phyloP scores from a whole-genome alignment of 2,888 invertebrate genomes.

The Zaprionus obscuricornis region DNA sequence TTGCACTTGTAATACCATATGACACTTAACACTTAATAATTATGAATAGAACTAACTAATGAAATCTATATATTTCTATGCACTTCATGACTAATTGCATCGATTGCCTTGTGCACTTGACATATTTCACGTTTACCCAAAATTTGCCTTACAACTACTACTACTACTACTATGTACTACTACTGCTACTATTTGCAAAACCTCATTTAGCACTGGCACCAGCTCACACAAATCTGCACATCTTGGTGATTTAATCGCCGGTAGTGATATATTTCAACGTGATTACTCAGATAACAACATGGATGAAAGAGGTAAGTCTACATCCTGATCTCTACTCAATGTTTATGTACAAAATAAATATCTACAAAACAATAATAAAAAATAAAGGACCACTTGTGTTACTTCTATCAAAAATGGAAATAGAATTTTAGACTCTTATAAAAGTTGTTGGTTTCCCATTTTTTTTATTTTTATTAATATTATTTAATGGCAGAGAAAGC shows the following conservation, averaged over 20 bases:
- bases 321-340: no score
- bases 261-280: conserved; percentile 78
- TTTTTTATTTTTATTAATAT: no score
- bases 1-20: no score
- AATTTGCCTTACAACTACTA: no score
- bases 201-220: conserved; percentile 78
- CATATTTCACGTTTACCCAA: no score
- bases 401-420: no score
- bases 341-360: no score
- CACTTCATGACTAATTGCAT: conserved; percentile 20
- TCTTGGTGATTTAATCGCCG: conserved; percentile 77
- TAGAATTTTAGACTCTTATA: no score
- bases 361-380: no score
- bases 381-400: no score
- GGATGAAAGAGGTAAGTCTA: conserved; percentile 80
- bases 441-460: no score
- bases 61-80: neutral
- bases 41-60: conserved; percentile 2
- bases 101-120: conserved; percentile 41
- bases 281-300: conserved; percentile 67
- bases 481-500: no score
- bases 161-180: conserved; percentile 14
- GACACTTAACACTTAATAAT: conserved; percentile 2
- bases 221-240: conserved; percentile 77
- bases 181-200: conserved; percentile 44